Conservation (phyloP, 2,113 vertebrate species). For the Sceloporus undulatus region DNA sequence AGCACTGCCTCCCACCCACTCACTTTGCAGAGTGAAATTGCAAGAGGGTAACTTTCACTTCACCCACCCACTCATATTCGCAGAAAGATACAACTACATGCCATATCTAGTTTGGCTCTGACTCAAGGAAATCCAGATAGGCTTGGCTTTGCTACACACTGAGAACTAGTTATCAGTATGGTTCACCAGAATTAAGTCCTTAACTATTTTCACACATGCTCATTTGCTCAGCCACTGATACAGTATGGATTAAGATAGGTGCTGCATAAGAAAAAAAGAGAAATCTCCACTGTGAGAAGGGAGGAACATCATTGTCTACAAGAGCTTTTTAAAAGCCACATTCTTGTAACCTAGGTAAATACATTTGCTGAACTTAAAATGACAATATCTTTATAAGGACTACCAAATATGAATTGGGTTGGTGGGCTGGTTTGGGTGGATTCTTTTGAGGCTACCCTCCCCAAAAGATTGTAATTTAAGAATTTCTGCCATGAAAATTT, state of each 20-base stretch:
- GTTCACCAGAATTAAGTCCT: background rate
- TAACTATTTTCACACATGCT: slow-evolving; percentile 20
- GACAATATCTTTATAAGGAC: slow-evolving; percentile 1
- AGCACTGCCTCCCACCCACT: background rate
- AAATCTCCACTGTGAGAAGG: background rate
- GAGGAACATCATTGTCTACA: background rate
- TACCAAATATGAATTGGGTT: background rate
- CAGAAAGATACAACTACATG: background rate
- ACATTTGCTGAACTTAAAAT: slow-evolving; percentile 7
- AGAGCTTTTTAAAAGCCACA: slow-evolving; percentile 18
- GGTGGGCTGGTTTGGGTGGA: background rate
- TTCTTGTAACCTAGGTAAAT: slow-evolving; percentile 13
- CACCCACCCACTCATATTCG: background rate
- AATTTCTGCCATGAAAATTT: background rate
- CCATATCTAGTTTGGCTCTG: background rate
- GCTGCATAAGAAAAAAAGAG: slow-evolving; percentile 17
- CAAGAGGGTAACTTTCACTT: background rate
- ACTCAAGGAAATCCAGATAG: slow-evolving; percentile 4
- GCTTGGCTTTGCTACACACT: background rate
- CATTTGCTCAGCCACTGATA: background rate
- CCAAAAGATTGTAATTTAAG: background rate
- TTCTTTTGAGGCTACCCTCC: background rate
- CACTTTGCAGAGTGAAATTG: background rate
- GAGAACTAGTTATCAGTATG: background rate
- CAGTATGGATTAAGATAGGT: slow-evolving; percentile 1